Evolutionary conservation across 2,113 vertebrate species (phyloP).

Genomic region (Toxostoma redivivum): DNA sequence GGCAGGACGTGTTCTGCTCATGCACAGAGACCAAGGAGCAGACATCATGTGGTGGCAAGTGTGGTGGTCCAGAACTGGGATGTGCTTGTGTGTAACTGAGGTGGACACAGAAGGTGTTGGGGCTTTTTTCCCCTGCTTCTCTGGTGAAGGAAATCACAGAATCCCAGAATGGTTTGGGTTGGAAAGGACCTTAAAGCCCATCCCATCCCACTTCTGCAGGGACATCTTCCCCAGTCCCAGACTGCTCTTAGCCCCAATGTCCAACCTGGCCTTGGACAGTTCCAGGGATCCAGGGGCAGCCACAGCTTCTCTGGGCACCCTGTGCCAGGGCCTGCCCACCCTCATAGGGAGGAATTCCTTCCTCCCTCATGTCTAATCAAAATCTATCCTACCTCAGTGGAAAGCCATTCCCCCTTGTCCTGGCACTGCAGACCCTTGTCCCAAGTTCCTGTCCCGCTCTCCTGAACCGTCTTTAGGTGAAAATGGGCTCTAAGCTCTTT

Average conservation of each 20-base stretch:
- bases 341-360: background rate
- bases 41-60: background rate
- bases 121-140: background rate
- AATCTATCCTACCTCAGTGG: background rate
- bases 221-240: background rate
- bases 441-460: accelerated
- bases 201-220: background rate
- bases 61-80: background rate
- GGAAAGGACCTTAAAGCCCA: background rate
- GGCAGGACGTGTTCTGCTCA: background rate
- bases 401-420: background rate
- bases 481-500: background rate
- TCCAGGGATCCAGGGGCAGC: background rate
- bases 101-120: background rate
- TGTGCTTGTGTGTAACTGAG: background rate
- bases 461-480: background rate
- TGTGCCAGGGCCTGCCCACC: background rate
- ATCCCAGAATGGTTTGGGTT: background rate
- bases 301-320: background rate
- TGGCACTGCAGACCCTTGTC: background rate
- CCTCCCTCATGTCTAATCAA: background rate
- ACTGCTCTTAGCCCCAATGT: background rate
- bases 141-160: background rate
- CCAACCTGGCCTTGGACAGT: background rate
- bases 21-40: background rate